Evolutionary conservation across 2,888 invertebrate genomes (phyloP), one percentile per base, ranked within the genome.

Genomic region (Lepidochrysops patricia): DNA sequence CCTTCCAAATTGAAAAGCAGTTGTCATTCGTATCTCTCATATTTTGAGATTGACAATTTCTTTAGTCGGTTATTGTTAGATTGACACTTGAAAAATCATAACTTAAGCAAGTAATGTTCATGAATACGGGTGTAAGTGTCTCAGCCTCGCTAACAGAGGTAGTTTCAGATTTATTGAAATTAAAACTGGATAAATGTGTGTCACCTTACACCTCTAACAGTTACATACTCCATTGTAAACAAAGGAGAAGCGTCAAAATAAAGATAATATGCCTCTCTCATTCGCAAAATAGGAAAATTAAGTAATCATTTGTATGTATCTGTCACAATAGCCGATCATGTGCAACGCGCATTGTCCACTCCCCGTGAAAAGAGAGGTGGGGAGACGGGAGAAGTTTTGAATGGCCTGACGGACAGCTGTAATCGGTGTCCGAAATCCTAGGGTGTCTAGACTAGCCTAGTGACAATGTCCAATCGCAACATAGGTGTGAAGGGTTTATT

Each of bases 351-450:
- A 9, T 43, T 43, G 43, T 43, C 43, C 43, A 43, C 19, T 43
- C 9, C 4, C 4, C 19, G 43, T 19, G 1, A 4, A 9, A 15
- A 15, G 37, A 9, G 37, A 13, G 35, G 29, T 6, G 7, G 43
- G 19, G 19, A 19, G 43, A 23, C 19, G 26, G n/a, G 50, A 26
- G 25, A n/a, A 25, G n/a, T 25, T 50, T 50, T 50, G 50, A n/a
- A 50, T 50, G 26, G 50, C 50, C 25, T 50, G 50, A 50, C 13
- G 25, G 50, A 50, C 50, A 50, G 50, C 26, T 50, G 50, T 50
- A 50, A 50, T 50, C 50, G 6, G 25, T 9, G 13, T n/a, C 26
- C 50, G n/a, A 50, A 50, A 26, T 26, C 26, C 26, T 50, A 50
- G 50, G 50, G 50, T 50, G 50, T 26, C 50, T 50, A 26, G 50